Evolutionary conservation across 1,140 invertebrate species (phyloP).

Genomic region (Adoxophyes honmai): DNA sequence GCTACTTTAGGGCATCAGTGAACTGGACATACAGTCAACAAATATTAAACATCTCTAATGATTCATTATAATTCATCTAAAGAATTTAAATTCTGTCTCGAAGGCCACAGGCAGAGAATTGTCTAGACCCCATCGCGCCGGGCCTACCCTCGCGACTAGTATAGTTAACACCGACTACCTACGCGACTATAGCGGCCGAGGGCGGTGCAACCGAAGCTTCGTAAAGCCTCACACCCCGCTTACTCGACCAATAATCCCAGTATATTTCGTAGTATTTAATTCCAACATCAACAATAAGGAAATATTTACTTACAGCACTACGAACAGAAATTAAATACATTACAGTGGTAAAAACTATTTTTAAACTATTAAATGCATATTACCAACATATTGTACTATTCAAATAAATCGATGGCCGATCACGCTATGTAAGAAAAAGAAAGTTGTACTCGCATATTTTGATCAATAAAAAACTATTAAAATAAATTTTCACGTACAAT

Average conservation of each 20-base stretch:
- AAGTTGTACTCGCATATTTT: constrained; percentile 60
- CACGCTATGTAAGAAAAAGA: constrained; percentile 38
- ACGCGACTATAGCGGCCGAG: constrained; percentile 13
- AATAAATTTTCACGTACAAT: constrained; percentile 58
- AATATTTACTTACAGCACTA: constrained; percentile 28
- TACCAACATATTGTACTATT: constrained; percentile 57
- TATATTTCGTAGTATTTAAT: constrained; percentile 4
- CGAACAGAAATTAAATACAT: constrained; percentile 45
- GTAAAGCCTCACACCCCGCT: neutral
- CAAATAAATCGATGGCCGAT: constrained; percentile 40
- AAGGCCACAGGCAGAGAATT: constrained; percentile 25
- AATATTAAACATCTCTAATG: neutral
- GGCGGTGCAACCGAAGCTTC: too few relatives aligned
- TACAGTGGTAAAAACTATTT: constrained; percentile 43
- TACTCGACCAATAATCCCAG: neutral
- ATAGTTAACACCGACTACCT: constrained; percentile 17
- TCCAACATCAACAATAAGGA: constrained; percentile 26
- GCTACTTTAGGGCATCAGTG: too few relatives aligned
- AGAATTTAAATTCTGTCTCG: constrained; percentile 27
- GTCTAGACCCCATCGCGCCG: neutral
- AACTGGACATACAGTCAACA: neutral
- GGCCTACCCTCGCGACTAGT: constrained; percentile 2
- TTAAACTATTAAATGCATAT: constrained; percentile 67
- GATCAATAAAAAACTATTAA: constrained; percentile 54
- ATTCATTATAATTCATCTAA: constrained; percentile 6